Evolutionary conservation across 2,888 invertebrate species (phyloP).

Genomic region (Trachelus iudaicus): DNA sequence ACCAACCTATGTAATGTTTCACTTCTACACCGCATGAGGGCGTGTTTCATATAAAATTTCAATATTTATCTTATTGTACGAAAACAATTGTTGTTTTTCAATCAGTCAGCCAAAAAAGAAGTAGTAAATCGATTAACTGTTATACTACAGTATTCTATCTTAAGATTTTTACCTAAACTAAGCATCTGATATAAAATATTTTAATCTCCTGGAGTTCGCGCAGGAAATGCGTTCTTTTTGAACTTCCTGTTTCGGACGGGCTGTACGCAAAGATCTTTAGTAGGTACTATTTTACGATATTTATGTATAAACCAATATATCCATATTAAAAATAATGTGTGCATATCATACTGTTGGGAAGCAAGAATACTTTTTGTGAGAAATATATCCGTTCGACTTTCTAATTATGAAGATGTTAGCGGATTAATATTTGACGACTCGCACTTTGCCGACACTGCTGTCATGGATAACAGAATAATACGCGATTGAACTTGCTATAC

Average conservation of each 20-base stretch:
- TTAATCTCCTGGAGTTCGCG: constrained; percentile 8
- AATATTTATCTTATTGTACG: not conserved
- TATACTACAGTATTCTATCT: not conserved
- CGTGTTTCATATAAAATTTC: not conserved
- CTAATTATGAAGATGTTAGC: constrained; percentile 33
- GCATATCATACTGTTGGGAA: constrained; percentile 7
- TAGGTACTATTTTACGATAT: constrained; percentile 29
- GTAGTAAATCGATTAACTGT: not conserved
- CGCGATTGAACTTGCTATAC: not conserved
- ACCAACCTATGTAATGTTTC: not conserved
- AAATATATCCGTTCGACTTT: constrained; percentile 14
- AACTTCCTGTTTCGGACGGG: constrained; percentile 39
- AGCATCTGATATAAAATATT: not conserved
- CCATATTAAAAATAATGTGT: constrained; percentile 27
- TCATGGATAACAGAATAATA: constrained; percentile 4
- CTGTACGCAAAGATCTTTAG: constrained; percentile 29
- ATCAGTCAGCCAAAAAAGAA: not conserved
- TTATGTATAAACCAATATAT: constrained; percentile 27
- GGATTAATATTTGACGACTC: constrained; percentile 33
- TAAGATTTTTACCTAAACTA: not conserved
- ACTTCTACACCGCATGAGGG: not conserved
- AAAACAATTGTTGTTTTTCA: not conserved
- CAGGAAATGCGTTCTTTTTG: constrained; percentile 41
- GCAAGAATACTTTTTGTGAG: constrained; percentile 4
- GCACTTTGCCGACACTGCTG: not conserved